These are phyloP conservation scores for Gryllus bimaculatus DNA, from an alignment of 1,140 invertebrate genomes.

Conservation along the genomic window DNA sequence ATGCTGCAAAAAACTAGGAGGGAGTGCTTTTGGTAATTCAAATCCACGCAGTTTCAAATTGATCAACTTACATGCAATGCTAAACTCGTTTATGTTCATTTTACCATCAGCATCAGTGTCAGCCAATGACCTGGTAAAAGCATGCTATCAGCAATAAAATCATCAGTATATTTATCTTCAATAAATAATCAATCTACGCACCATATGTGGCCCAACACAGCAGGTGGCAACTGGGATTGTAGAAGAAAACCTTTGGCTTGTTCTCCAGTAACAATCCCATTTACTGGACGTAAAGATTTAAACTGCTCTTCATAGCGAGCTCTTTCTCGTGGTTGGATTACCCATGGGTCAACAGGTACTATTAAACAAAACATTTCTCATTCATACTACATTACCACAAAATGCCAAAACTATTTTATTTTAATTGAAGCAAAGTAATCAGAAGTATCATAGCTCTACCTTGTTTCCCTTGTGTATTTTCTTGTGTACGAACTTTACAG, in stretches of 20 bases:
- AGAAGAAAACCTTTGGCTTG: conserved; percentile 92
- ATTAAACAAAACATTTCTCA: not conserved
- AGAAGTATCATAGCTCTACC: too few species aligned
- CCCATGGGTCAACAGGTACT: conserved; percentile 67
- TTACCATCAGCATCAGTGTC: conserved; percentile 95
- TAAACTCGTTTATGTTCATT: conserved; percentile 94
- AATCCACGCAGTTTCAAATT: conserved; percentile 85
- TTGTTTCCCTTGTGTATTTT: too few species aligned
- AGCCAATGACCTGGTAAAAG: conserved; percentile 62
- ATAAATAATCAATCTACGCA: conserved; percentile 36
- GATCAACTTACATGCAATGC: conserved; percentile 95
- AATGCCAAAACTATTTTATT: not conserved
- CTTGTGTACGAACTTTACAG: too few species aligned
- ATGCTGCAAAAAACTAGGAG: conserved; percentile 57
- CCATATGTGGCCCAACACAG: conserved; percentile 90
- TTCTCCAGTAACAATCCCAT: conserved; percentile 83
- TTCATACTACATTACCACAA: too few species aligned
- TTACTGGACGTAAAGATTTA: conserved; percentile 70
- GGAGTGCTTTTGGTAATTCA: conserved; percentile 78
- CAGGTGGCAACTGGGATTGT: conserved; percentile 80
- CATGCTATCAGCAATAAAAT: too few species aligned
- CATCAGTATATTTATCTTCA: not conserved
- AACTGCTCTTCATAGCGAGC: conserved; percentile 88
- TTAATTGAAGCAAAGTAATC: too few species aligned
- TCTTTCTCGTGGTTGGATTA: conserved; percentile 77